Conservation (phyloP, 1,140 invertebrate species). For the Oscheius sp. region DNA sequence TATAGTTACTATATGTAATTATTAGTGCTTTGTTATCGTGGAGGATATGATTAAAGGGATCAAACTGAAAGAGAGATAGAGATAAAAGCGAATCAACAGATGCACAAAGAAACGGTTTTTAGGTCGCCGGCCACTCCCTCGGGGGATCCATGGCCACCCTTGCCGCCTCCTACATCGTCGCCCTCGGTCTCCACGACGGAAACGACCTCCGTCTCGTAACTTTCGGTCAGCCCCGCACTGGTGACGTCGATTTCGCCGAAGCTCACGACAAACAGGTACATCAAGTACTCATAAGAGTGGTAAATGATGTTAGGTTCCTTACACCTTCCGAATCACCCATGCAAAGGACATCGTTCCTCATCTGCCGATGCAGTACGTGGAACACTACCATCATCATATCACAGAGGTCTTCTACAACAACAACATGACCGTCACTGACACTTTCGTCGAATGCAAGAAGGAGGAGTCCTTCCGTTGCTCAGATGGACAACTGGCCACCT, state of each 20-base stretch:
- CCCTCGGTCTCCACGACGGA: constrained; percentile 2
- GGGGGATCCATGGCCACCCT: constrained; percentile 37
- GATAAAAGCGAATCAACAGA: no score
- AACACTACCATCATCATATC: constrained; percentile 23
- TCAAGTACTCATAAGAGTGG: no score
- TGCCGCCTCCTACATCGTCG: constrained; percentile 21
- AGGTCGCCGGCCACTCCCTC: constrained; percentile 37
- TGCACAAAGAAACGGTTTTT: no score
- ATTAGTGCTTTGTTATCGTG: neutral
- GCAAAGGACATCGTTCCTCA: constrained; percentile 14
- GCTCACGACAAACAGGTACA: constrained; percentile 16
- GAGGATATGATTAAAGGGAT: neutral
- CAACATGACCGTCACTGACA: constrained; percentile 13
- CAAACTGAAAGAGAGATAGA: neutral
- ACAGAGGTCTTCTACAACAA: constrained; percentile 35
- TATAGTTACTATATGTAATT: neutral
- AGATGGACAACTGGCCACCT: neutral
- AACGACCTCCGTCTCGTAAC: constrained; percentile 14
- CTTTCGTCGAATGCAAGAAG: neutral
- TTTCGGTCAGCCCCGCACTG: constrained; percentile 32
- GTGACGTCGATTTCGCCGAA: constrained; percentile 20
- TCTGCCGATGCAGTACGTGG: constrained; percentile 11
- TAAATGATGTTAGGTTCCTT: constrained; percentile 10
- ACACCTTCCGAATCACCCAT: constrained; percentile 28
- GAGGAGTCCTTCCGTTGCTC: constrained; percentile 19